Evolutionary conservation across 2,888 invertebrate genomes (phyloP).

Genomic region (Pteria penguin): DNA sequence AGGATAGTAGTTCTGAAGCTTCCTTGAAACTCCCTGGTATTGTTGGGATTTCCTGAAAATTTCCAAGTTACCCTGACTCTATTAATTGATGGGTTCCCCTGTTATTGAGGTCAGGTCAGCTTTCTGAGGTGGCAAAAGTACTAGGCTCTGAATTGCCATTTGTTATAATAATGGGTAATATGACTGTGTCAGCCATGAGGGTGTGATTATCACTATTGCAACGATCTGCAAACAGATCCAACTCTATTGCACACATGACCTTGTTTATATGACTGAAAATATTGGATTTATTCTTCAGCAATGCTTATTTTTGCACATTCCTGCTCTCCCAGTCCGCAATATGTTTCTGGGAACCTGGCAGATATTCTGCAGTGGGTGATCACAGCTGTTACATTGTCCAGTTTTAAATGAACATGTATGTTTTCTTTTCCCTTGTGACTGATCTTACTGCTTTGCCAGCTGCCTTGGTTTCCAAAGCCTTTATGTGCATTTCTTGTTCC

Average conservation of each 20-base stretch:
- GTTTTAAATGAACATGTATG: too few relatives aligned
- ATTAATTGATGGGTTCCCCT: not conserved
- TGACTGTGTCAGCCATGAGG: not conserved
- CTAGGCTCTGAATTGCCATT: not conserved
- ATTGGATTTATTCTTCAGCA: conserved; percentile 12
- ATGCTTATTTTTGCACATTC: conserved; percentile 2
- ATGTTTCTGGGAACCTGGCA: conserved; percentile 15
- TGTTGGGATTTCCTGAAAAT: not conserved
- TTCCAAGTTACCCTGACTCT: not conserved
- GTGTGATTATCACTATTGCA: not conserved
- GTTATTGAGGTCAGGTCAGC: not conserved
- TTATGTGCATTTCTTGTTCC: not conserved
- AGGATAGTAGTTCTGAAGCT: not conserved
- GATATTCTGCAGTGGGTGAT: conserved; percentile 21
- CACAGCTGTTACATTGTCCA: too few relatives aligned
- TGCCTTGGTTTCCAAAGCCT: not conserved
- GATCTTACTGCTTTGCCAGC: not conserved
- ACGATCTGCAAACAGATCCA: conserved; percentile 10
- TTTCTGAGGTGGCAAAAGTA: not conserved
- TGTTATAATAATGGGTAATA: not conserved
- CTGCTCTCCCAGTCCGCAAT: conserved; percentile 24
- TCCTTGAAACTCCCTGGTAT: not conserved
- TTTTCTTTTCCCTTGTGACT: too few relatives aligned
- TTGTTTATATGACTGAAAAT: conserved; percentile 2
- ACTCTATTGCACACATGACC: not conserved